Base-by-base conservation (phyloP, 1,140 invertebrate species). In the Nymphalis io region DNA sequence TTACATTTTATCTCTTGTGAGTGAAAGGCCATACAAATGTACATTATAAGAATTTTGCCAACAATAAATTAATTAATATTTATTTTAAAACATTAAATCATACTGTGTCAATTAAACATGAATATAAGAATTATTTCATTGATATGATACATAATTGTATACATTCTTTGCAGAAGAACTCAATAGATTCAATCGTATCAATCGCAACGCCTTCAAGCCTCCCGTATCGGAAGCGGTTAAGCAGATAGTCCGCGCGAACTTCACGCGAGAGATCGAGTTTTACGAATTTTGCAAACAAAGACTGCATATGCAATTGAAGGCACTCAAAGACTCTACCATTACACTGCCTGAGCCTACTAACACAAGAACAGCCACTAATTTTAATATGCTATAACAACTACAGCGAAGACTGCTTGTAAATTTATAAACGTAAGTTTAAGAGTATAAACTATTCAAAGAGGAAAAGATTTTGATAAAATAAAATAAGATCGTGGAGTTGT, bases 231-330 rank as follows among this genome's bases (percentile, higher is more conserved):
- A 97, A 78, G 94, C 95, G 80, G 94, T 98, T 0, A 97, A 97
- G 87, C 94, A 97, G 23, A 94, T 97, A n/a, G 96, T 98, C 0
- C 93, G 96, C 70, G 93, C 93, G 51, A 98, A 98, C 84, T 97
- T 98, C 82, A 97, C 97, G 0, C 93, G 95, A 63, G 97, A 98
- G 91, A 96, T 98, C 20, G 97, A 98, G 83, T 97, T 98, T 84
- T 98, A 98, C 87, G 95, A 98, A 80, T 98, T 98, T 82, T 97
- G 96, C 82, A 95, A 94, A 76, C 96, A 98, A 85, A 92, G 97
- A 78, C 90, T 98, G 10, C 95, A 98, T 76, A 94, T 95, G 83
- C 97, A 98, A 85, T 93, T 96, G 70, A 89, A 95, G 39, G 96
- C 96, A 0, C 90, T 96, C 6, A 93, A 94, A 80, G 86, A 93